Conservation (phyloP, 2,888 invertebrate genomes). For the Hydroisotoma schaefferi region DNA sequence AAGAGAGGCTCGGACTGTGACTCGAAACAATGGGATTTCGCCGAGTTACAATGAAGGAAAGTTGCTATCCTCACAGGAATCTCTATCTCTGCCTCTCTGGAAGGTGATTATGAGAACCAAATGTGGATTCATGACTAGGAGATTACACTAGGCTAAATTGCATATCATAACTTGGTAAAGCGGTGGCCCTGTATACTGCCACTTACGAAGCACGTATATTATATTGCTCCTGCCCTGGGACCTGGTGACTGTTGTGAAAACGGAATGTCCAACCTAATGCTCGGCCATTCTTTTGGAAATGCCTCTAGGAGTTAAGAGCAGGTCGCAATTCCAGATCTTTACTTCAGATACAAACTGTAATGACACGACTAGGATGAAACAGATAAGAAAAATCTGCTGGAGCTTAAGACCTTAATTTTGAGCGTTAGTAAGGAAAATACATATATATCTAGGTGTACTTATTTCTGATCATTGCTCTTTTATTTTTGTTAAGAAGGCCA, state of each 20-base stretch:
- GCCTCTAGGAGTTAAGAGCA: conserved; percentile 4
- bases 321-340: conserved; percentile 34
- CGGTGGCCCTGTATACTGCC: conserved; percentile 1
- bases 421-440: too few relatives aligned
- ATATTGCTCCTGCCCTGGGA: neutral
- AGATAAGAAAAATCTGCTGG: conserved; percentile 22
- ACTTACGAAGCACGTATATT: neutral
- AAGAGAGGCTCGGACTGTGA: neutral
- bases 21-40: too few relatives aligned
- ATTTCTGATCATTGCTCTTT: neutral
- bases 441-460: neutral
- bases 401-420: conserved; percentile 1
- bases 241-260: neutral
- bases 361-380: conserved; percentile 40
- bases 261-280: neutral
- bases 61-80: conserved; percentile 12
- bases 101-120: conserved; percentile 20
- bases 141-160: conserved; percentile 12
- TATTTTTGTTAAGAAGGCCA: conserved; percentile 2
- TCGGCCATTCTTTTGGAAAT: neutral
- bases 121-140: conserved; percentile 10
- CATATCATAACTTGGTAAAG: too few relatives aligned
- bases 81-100: neutral
- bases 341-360: conserved; percentile 28
- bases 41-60: too few relatives aligned